Conservation (phyloP, 2,888 invertebrate species). For the Eurytoma adleriae region DNA sequence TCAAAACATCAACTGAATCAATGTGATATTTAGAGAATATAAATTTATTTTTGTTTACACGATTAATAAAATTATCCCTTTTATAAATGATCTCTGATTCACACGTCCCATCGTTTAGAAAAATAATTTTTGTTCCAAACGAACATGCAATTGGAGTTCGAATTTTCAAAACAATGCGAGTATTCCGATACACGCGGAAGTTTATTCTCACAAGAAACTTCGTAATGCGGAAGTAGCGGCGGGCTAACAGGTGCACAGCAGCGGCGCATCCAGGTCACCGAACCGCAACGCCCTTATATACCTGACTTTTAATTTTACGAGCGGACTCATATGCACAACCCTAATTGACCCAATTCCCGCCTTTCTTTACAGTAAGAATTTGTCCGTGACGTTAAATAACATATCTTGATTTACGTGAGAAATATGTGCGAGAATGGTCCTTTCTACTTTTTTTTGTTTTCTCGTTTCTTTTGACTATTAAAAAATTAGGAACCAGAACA, state of each 20-base stretch:
- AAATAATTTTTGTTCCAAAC: too few species aligned
- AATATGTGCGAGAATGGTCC: neutral
- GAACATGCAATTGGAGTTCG: too few species aligned
- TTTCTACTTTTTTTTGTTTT: neutral
- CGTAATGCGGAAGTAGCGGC: conserved; percentile 16
- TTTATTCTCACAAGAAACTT: neutral
- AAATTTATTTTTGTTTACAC: too few species aligned
- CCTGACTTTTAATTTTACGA: conserved; percentile 42
- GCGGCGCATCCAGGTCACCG: conserved; percentile 42
- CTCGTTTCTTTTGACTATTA: neutral
- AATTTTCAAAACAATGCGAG: too few species aligned
- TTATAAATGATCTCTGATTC: too few species aligned
- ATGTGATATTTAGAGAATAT: too few species aligned
- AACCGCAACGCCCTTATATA: conserved; percentile 48
- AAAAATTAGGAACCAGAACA: too few species aligned
- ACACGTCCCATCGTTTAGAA: too few species aligned
- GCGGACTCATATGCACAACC: conserved; percentile 23
- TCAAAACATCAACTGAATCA: too few species aligned
- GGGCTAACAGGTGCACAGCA: conserved; percentile 33
- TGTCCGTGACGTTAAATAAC: neutral
- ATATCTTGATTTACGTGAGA: neutral
- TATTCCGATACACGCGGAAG: too few species aligned
- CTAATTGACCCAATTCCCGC: conserved; percentile 39
- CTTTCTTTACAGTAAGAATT: conserved; percentile 15
- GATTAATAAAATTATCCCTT: too few species aligned